Evolutionary conservation across 1,140 invertebrate genomes (phyloP), one percentile per base, ranked within the genome.

Genomic region (Pseudomyrmex cubaensis): DNA sequence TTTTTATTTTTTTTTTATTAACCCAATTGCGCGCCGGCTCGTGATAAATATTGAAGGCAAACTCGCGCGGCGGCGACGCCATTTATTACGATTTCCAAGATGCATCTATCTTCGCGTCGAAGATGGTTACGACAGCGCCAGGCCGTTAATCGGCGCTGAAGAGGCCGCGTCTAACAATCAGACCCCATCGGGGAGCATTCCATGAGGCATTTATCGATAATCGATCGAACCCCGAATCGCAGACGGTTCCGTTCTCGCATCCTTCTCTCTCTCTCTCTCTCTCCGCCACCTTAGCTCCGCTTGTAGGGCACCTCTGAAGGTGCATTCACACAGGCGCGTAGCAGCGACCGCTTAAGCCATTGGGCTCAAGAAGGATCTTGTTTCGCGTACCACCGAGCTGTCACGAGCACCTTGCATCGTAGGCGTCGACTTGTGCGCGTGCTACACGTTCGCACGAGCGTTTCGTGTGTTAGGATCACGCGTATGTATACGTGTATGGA

Each of bases 141-240:
- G 62, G 76, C 76, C 64, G 76, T 80, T 80, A 72, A 72, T 80
- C 66, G 76, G 56, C 66, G 66, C 66, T 80, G 66, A 80, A 80
- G 76, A 80, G 76, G 54, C 76, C 76, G 76, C 76, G 76, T 80
- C 76, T 80, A 80, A 78, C 76, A 78, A 80, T 80, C 76, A 72
- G 54, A 80, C 66, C 35, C 35, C 66, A 61, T 70, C 54, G 57
- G 73, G 52, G 5, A 84, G 84, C 86, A 86, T 89, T 89, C 85
- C 82, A 73, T 59, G 69, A 87, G 80, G 86, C 84, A 84, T 90
- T 90, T 89, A 90, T 90, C 87, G 87, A 83, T 85, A 86, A 90
- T 90, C 87, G 89, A 90, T 90, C 85, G 85, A 70, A 52, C 44
- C 44, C 76, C 76, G 66, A 80, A 80, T 80, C 76, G 46, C 76